Conservation (phyloP, 2,888 invertebrate species). For the Parnassius smintheus region DNA sequence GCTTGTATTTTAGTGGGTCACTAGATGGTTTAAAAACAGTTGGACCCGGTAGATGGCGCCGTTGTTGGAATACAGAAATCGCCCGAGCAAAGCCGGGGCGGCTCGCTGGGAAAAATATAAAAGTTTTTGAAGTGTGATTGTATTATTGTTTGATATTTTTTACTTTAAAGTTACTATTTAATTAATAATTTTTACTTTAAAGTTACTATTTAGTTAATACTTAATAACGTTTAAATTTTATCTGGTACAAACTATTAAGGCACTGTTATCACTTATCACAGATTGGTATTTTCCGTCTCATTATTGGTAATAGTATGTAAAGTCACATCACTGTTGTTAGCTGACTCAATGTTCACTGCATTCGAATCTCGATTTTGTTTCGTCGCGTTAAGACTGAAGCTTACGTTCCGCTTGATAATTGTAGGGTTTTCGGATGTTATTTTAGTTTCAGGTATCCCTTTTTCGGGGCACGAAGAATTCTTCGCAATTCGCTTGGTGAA, state of each 20-base stretch:
- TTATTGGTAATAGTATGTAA: neutral
- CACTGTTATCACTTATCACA: slow-evolving; percentile 30
- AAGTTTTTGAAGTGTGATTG: neutral
- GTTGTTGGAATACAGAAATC: no score
- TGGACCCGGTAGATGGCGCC: no score
- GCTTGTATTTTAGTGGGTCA: no score
- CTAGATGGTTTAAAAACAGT: no score
- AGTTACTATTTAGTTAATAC: neutral
- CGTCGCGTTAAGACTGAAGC: neutral
- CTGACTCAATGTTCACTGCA: neutral
- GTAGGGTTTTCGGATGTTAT: neutral
- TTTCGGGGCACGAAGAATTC: neutral
- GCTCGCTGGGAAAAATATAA: no score
- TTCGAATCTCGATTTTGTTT: neutral
- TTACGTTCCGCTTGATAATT: neutral
- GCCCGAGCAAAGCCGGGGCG: no score
- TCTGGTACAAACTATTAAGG: neutral
- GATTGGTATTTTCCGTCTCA: slow-evolving; percentile 23
- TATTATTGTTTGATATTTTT: neutral
- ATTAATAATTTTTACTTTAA: neutral
- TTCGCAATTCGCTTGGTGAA: neutral
- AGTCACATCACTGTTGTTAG: neutral
- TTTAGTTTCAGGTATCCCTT: neutral
- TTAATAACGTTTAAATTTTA: neutral
- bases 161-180: neutral